These are phyloP conservation scores for Anomalospiza imberbis DNA, from an alignment of 2,797 vertebrate genomes.

Conservation along the genomic window DNA sequence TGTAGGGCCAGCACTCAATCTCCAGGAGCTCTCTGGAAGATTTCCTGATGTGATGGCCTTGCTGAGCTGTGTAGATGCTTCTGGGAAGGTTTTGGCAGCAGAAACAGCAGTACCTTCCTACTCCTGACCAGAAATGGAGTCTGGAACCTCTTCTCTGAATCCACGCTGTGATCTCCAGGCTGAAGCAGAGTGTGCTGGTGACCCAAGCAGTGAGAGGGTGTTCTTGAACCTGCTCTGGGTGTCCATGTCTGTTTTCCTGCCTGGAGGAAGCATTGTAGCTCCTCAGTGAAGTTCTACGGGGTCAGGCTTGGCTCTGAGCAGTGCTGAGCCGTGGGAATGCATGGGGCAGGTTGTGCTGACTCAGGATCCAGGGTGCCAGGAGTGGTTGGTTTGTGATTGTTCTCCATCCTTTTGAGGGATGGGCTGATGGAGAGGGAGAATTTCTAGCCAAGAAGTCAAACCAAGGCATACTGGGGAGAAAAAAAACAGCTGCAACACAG, in stretches of 20 bases:
- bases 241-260: not conserved
- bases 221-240: not conserved
- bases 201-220: not conserved
- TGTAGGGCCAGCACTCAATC: not conserved
- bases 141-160: not conserved
- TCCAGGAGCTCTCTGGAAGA: not conserved
- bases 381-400: not conserved
- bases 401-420: not conserved
- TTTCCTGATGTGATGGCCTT: not conserved
- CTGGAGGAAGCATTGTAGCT: not conserved
- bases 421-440: not conserved
- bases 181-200: not conserved
- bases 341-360: not conserved
- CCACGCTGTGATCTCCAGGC: rapidly evolving
- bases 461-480: not conserved
- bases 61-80: not conserved
- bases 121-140: not conserved
- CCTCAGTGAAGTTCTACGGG: not conserved
- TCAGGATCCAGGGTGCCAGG: not conserved
- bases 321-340: not conserved
- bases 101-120: not conserved
- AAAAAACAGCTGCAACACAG: rapidly evolving
- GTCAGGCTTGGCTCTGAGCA: not conserved
- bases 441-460: not conserved
- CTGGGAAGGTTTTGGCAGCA: not conserved